Base-by-base conservation (phyloP, 2,113 vertebrate genomes). In the Pelusios castaneus region DNA sequence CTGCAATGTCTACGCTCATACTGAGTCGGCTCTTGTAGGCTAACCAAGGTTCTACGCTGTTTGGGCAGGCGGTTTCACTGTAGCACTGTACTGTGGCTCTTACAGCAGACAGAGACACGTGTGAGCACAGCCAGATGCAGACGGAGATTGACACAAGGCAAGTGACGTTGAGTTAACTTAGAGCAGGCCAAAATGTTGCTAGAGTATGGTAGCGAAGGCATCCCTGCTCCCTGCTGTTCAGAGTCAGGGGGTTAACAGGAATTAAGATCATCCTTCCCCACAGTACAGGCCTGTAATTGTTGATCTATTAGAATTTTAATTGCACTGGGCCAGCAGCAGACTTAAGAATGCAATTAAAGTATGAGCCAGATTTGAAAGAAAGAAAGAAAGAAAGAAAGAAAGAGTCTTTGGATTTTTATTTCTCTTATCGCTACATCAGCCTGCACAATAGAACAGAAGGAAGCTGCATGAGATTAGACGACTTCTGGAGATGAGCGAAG, bases 221-320 rank as follows among this genome's bases (percentile, higher is more conserved):
- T 87, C 78, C 52, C 41, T 67, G 25, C 25, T 49, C 63, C 49
- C 25, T 49, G 49, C 85, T 13, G 49, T 55, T 55, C 41, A 16
- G 85, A 83, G 80, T 43, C 56, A 49, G 45, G 8, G n/a, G 80
- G 85, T 83, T 83, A 91, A 91, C 85, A 87, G 73, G 80, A 85
- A 83, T 91, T 80, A 83, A 79, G 88, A 82, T 84, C 87, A 91
- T 84, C 90, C 56, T 88, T 91, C 90, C 90, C 85, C 56, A 19
- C 56, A 79, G 85, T 70, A 56, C 80, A 79, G 60, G 90, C n/a
- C 73, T 87, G 73, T 91, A 88, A 91, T 84, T 91, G 85, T 91
- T 83, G 85, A 91, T 91, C 90, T 91, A 88, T 87, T 83, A 83
- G 85, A 87, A 91, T 79, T 80, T 83, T 88, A 91, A 91, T 91